phyloP scores from a whole-genome alignment of 2,888 invertebrate species.

The Luperina nickerlii region DNA sequence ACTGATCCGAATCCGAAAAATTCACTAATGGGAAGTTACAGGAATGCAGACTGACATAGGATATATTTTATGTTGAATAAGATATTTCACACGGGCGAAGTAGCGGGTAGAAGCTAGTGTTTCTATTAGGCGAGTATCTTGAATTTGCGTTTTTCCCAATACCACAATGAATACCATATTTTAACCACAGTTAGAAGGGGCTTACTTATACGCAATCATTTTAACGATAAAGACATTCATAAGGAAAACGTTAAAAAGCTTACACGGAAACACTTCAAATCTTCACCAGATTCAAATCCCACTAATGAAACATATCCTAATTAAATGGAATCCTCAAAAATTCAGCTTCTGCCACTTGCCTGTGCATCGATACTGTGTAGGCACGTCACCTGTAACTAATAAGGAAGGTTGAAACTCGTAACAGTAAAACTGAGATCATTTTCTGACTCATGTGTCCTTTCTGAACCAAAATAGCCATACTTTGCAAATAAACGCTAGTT shows the following conservation, averaged over 20 bases:
- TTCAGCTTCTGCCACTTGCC: slow-evolving; percentile 6
- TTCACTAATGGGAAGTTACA: not conserved
- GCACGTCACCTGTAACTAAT: slow-evolving; percentile 57
- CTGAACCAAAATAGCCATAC: slow-evolving; percentile 55
- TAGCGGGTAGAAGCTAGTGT: not conserved
- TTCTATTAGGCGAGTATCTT: not conserved
- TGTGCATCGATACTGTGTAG: slow-evolving; percentile 21
- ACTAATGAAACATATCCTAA: not conserved
- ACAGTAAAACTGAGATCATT: slow-evolving; percentile 82
- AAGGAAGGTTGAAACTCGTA: slow-evolving; percentile 79
- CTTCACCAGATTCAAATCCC: not conserved
- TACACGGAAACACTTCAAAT: not conserved
- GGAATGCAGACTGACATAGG: not conserved
- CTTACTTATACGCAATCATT: not conserved
- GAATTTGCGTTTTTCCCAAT: not conserved
- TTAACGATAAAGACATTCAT: not conserved
- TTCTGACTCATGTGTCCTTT: slow-evolving; percentile 72
- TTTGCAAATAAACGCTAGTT: slow-evolving; percentile 46
- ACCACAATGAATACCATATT: not conserved
- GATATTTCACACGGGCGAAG: not conserved
- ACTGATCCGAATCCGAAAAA: too few relatives aligned
- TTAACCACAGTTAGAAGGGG: not conserved
- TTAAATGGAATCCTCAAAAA: not conserved
- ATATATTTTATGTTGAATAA: not conserved
- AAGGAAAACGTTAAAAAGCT: not conserved